Evolutionary conservation across 2,888 invertebrate species (phyloP).

Genomic region (Cheilosia grossa): DNA sequence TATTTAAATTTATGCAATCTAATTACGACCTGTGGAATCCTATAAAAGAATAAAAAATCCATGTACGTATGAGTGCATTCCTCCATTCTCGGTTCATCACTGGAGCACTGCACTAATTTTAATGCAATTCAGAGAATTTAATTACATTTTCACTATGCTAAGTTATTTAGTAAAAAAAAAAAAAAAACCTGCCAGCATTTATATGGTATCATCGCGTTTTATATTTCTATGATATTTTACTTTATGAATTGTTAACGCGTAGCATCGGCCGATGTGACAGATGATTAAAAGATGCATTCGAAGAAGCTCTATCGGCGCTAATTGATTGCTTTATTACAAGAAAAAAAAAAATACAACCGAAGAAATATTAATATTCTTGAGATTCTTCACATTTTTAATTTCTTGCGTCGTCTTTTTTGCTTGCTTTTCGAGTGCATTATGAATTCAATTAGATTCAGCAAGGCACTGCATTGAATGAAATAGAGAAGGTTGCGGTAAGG

Average conservation of each 20-base stretch:
- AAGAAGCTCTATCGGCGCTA: slow-evolving; percentile 24
- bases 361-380: slow-evolving; percentile 61
- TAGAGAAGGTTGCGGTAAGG: slow-evolving; percentile 40
- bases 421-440: slow-evolving; percentile 35
- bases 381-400: slow-evolving; percentile 48
- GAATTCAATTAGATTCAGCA: slow-evolving; percentile 61
- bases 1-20: slow-evolving; percentile 69
- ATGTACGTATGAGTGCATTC: slow-evolving; percentile 2
- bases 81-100: neutral
- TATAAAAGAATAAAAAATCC: slow-evolving; percentile 28
- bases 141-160: slow-evolving; percentile 12
- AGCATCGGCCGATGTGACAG: slow-evolving; percentile 11
- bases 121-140: slow-evolving; percentile 53
- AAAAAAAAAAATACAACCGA: neutral
- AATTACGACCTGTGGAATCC: slow-evolving; percentile 48
- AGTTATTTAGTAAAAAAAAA: neutral
- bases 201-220: slow-evolving; percentile 50
- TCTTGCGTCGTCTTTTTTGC: neutral
- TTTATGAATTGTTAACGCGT: slow-evolving; percentile 40
- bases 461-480: slow-evolving; percentile 32
- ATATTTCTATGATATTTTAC: slow-evolving; percentile 48
- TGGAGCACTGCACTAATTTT: slow-evolving; percentile 17
- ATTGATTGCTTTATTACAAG: slow-evolving; percentile 67
- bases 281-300: slow-evolving; percentile 54
- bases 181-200: slow-evolving; percentile 1